These are phyloP conservation scores for Pristis pectinata DNA, from an alignment of 2,797 vertebrate species.

Conservation along the genomic window DNA sequence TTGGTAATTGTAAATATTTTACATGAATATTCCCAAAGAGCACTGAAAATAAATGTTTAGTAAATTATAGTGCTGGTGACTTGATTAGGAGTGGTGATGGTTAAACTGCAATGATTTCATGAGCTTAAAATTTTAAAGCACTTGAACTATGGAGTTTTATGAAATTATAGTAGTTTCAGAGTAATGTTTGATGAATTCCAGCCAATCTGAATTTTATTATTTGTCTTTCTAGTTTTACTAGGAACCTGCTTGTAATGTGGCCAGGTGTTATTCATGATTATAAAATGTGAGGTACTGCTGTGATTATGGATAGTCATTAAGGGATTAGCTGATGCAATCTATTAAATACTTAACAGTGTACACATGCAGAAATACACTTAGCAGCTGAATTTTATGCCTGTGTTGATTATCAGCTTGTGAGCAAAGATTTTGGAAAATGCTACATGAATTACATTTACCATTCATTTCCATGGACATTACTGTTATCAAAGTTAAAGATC, in stretches of 20 bases:
- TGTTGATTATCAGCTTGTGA: not conserved
- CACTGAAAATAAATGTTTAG: not conserved
- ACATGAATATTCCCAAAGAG: not conserved
- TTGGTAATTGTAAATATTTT: not conserved
- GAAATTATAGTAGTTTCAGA: not conserved
- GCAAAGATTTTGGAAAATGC: not conserved
- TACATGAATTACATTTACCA: not conserved
- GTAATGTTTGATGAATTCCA: not conserved
- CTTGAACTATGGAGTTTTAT: too few relatives aligned
- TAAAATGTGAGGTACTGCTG: not conserved
- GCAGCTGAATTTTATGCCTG: not conserved
- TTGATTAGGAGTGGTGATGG: not conserved
- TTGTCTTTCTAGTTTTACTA: too few relatives aligned
- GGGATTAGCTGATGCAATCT: not conserved
- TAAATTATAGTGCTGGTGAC: not conserved
- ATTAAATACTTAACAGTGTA: not conserved
- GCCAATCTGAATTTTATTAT: not conserved
- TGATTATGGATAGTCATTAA: not conserved
- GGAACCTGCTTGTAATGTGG: not conserved
- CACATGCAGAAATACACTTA: not conserved
- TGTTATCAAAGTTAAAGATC: not conserved
- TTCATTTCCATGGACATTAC: not conserved
- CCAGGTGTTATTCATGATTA: not conserved
- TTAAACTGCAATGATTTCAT: not conserved
- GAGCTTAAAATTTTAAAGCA: not conserved